Evolutionary conservation across 2,797 vertebrate species (phyloP), one percentile per base, ranked within the genome.

Genomic region (Tenualosa ilisha): DNA sequence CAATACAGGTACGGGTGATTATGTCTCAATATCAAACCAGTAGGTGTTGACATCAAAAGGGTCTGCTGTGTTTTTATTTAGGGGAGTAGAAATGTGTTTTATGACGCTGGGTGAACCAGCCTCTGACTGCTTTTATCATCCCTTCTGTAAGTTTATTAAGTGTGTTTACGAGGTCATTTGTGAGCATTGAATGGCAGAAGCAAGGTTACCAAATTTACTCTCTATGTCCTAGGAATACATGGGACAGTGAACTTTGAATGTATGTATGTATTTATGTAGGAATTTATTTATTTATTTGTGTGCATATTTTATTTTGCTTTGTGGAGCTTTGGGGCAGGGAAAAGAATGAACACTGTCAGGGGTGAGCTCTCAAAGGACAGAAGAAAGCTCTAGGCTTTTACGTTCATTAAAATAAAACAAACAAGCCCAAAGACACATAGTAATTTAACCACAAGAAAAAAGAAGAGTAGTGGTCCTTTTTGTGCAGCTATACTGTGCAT

Each of bases 401-500:
- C 3, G 37, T 75, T 37, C 68, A 75, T 75, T 75, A 40, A 75
- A 75, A 46, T 79, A 4, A 79, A 79, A 79, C 72, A 79, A 79
- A 22, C 72, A 79, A 79, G 54, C 3, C 20, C 54, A 56, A 56
- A 56, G 54, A 56, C 46, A 46, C 37, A 8, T 79, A 79, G 72
- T 79, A 79, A 46, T 79, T 43, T 79, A 15, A 46, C 37, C 15
- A 79, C 72, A 46, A 31, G 46, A 31, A 31, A n/a, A 85, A 51
- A 72, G 37, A 31, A 68, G n/a, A 31, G 50, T 1, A 75, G 17
- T 83, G 3, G 20, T 43, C 26, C 11, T 68, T 53, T 17, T 86
- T 86, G 59, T 86, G 61, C 84, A 84, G 40, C 82, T 83, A 85
- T 86, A 86, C 61, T 31, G 63, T 84, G 81, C 82, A 86, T 89